A percentile compares a stretch with the other conserved stretches of the same genome.
phyloP scores from a whole-genome alignment of 2,797 vertebrate genomes.

The Poecilia velifera region DNA sequence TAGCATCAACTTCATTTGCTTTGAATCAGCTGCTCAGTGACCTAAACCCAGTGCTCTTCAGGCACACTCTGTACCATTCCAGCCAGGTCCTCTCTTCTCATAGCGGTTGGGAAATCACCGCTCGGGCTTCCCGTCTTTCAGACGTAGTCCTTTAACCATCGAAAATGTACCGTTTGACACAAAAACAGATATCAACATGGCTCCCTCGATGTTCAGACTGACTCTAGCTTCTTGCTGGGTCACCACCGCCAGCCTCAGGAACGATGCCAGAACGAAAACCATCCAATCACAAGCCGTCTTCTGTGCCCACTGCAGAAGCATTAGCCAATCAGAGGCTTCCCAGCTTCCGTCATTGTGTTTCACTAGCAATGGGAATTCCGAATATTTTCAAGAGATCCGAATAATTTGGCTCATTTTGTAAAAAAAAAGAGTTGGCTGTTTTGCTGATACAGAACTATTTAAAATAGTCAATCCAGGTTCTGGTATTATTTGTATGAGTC shows the following conservation, averaged over 20 bases:
- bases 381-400: background rate
- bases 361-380: constrained; percentile 25
- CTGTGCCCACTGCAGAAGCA: constrained; percentile 38
- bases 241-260: constrained; percentile 55
- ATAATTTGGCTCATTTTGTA: background rate
- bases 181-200: constrained; percentile 78
- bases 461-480: background rate
- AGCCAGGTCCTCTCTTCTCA: constrained; percentile 64
- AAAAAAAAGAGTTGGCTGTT: background rate
- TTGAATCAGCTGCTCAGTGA: constrained; percentile 44
- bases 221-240: constrained; percentile 52
- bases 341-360: constrained; percentile 71
- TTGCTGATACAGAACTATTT: background rate
- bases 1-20: constrained; percentile 73
- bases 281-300: constrained; percentile 71
- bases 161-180: constrained; percentile 56
- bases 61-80: constrained; percentile 44
- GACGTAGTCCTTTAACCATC: constrained; percentile 58
- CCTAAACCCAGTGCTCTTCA: constrained; percentile 51
- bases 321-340: constrained; percentile 65
- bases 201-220: constrained; percentile 65
- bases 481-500: background rate
- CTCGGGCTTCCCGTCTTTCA: constrained; percentile 44
- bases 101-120: constrained; percentile 63
- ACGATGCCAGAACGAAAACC: constrained; percentile 46